Base-by-base conservation (phyloP, 2,888 invertebrate genomes). In the Drosophila macrospina region DNA sequence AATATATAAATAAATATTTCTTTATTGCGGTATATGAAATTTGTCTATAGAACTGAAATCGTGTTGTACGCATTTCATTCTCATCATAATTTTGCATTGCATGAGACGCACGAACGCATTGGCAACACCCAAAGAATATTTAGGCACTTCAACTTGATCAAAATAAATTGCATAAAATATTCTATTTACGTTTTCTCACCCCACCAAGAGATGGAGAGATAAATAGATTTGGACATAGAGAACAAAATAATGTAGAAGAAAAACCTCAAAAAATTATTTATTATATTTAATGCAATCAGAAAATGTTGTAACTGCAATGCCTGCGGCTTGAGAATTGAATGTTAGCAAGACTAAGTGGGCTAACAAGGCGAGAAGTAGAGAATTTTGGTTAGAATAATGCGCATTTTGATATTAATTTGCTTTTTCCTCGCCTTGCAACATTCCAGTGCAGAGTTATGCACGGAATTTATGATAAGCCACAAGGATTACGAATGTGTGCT, bases 121-220 rank as follows among this genome's bases (percentile, higher is more conserved):
- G 32, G 34, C 64, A 83, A 69, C 68, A 73, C 66, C 68, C 67
- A 11, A 62, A 63, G 80, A 82, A 82, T 79, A 82, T 73, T 87
- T 69, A 79, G 69, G 66, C 62, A 47, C 63, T 69, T 74, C 71
- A 80, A 71, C 65, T 69, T 82, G 62, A 69, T 67, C 80, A 82
- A 67, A 88, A 88, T 80, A 83, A 88, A 83, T 83, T 83, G 86
- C 86, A 83, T 83, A 86, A 83, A 88, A 83, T 83, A 83, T 83
- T 83, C 88, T 63, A 83, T 83, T 83, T 83, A 88, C 83, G 83
- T 83, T 71, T 69, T 54, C 61, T 55, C 65, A 63, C 67, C 51
- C 51, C 34, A 45, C 24, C 26, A 11, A 37, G 26, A 5, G 15
- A 15, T 7, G 7, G 11, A 34, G 4, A 15, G 1, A 34, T 7